Evolutionary conservation across 2,797 vertebrate species (phyloP).

Genomic region (Anisognathus igniventris): DNA sequence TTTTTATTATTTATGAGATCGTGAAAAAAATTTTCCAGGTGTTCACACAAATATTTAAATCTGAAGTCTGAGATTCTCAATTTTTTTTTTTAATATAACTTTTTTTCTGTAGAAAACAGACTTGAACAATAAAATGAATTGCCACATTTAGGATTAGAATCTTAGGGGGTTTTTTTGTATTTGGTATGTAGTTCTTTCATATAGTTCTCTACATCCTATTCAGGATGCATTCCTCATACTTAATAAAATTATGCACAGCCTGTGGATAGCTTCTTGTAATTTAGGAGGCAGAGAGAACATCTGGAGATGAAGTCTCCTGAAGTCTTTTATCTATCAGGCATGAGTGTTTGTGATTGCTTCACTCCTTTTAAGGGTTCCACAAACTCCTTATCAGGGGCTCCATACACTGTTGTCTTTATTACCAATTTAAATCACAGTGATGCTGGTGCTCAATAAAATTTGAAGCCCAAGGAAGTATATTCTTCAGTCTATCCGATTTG

Average conservation of each 20-base stretch:
- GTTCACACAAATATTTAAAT: not conserved
- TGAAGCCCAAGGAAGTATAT: not conserved
- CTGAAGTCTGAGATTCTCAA: not conserved
- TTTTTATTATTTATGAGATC: not conserved
- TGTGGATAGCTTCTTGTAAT: not conserved
- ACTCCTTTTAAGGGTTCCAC: not conserved
- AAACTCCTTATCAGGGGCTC: not conserved
- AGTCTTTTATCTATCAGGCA: not conserved
- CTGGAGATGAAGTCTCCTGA: not conserved
- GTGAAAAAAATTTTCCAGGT: not conserved
- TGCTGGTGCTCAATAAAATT: not conserved
- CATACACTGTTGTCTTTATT: not conserved
- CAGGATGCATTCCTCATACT: not conserved
- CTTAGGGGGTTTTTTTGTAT: not conserved
- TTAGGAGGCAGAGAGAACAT: not conserved
- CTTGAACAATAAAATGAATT: not conserved
- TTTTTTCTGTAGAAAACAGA: not conserved
- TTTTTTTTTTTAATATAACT: not conserved
- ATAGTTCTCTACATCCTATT: not conserved
- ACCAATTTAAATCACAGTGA: not conserved
- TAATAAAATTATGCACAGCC: not conserved
- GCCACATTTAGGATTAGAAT: not conserved
- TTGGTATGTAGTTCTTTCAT: not conserved
- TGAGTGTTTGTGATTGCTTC: not conserved
- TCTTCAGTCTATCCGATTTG: not conserved